Evolutionary conservation across 2,113 vertebrate species (phyloP).

Genomic region (Vireo altiloquus): DNA sequence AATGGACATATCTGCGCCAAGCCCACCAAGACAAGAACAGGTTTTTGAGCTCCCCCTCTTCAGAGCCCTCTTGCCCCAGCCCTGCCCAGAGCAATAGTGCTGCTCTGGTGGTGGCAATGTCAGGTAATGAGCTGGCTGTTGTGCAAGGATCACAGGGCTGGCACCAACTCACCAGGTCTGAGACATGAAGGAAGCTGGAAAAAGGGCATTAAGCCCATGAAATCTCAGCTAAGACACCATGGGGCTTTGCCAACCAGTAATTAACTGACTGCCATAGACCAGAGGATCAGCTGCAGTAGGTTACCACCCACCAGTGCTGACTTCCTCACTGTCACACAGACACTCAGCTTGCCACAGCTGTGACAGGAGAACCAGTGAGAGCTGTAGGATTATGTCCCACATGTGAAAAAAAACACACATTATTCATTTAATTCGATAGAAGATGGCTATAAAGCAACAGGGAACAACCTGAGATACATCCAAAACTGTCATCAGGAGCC

Average conservation of each 20-base stretch:
- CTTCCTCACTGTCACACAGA: background rate
- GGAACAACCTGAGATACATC: background rate
- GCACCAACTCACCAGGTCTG: background rate
- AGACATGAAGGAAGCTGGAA: background rate
- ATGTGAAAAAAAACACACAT: fast-evolving
- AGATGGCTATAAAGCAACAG: background rate
- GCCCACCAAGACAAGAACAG: background rate
- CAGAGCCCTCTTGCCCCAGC: background rate
- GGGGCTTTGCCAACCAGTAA: background rate
- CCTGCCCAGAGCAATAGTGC: background rate
- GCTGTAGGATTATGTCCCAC: background rate
- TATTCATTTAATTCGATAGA: background rate
- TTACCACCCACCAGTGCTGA: background rate
- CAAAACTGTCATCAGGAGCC: background rate
- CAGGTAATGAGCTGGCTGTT: background rate
- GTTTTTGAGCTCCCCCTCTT: background rate
- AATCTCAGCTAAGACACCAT: background rate
- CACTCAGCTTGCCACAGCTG: background rate
- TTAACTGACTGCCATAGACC: background rate
- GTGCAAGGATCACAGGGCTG: background rate
- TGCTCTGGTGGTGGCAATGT: background rate
- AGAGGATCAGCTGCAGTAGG: background rate
- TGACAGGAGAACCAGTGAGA: background rate
- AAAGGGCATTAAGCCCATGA: background rate
- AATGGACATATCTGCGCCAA: background rate